Percentiles rank a stretch among this genome's conserved stretches.
Conservation (phyloP, 2,888 invertebrate species). For the Spodoptera exigua region DNA sequence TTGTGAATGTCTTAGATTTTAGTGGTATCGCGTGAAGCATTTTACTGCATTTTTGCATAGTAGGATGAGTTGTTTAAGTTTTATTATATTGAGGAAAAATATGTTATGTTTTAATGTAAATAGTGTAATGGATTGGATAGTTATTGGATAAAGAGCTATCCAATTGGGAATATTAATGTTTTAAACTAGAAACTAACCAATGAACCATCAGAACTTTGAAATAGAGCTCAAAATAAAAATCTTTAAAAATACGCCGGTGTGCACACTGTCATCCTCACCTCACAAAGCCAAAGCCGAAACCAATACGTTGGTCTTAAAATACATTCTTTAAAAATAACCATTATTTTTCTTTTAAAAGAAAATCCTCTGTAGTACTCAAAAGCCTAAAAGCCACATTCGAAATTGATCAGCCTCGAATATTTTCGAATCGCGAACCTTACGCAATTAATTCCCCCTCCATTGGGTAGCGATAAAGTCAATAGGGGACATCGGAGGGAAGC, state of each 20-base stretch:
- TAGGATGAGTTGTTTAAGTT: constrained; percentile 1
- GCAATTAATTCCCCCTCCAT: constrained; percentile 66
- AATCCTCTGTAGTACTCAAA: constrained; percentile 22
- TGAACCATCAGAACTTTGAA: no score
- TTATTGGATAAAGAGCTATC: no score
- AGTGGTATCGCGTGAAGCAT: background rate
- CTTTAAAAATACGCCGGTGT: no score
- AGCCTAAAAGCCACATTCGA: constrained; percentile 49
- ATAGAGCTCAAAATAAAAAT: no score
- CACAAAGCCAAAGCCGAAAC: constrained; percentile 1
- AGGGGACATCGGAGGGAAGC: constrained; percentile 64
- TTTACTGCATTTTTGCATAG: constrained; percentile 1
- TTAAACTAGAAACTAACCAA: constrained; percentile 12
- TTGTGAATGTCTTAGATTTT: constrained; percentile 21
- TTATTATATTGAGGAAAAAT: background rate
- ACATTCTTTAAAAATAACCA: constrained; percentile 14
- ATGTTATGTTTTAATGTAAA: no score
- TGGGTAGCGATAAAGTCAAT: constrained; percentile 69
- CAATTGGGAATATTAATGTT: background rate
- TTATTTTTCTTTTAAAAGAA: constrained; percentile 28
- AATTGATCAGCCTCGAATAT: constrained; percentile 54
- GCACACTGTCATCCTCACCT: no score
- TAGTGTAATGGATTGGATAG: no score
- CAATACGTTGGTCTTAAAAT: constrained; percentile 29
- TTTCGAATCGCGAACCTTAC: constrained; percentile 49